A percentile compares a stretch with the other conserved stretches of the same genome.
Conservation (phyloP, 1,140 invertebrate species). For the Arctopsyche grandis region DNA sequence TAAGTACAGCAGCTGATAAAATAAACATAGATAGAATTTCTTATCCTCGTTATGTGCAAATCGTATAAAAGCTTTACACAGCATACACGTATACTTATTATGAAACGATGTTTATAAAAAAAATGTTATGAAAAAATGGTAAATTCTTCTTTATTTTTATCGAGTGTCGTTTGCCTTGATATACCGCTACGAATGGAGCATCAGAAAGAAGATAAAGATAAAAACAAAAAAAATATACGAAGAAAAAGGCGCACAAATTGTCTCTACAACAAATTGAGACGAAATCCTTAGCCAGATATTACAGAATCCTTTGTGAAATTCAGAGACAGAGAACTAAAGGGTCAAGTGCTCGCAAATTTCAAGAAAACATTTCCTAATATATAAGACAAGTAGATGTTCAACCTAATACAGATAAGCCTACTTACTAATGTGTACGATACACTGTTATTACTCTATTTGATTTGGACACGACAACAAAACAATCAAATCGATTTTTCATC, state of each 20-base stretch:
- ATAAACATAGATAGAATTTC: slow-evolving; percentile 3
- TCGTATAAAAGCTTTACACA: background rate
- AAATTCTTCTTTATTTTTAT: slow-evolving; percentile 38
- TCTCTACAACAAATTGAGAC: slow-evolving; percentile 53
- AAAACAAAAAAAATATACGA: slow-evolving; percentile 35
- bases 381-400: no score
- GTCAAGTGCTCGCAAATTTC: no score
- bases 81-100: background rate
- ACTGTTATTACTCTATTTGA: no score
- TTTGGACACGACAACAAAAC: no score
- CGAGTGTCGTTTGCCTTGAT: slow-evolving; percentile 28
- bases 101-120: background rate
- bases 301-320: background rate
- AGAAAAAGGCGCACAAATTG: slow-evolving; percentile 50
- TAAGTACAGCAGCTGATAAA: background rate
- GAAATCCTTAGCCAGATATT: slow-evolving; percentile 45
- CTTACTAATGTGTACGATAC: no score
- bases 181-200: slow-evolving; percentile 40
- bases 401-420: no score
- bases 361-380: no score
- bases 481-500: no score
- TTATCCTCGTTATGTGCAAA: background rate
- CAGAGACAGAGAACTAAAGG: background rate
- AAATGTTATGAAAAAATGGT: background rate
- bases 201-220: slow-evolving; percentile 47